A percentile compares a stretch with the other conserved stretches of the same genome.
Conservation (phyloP, 2,797 vertebrate genomes). For the Rhinogobio ventralis region DNA sequence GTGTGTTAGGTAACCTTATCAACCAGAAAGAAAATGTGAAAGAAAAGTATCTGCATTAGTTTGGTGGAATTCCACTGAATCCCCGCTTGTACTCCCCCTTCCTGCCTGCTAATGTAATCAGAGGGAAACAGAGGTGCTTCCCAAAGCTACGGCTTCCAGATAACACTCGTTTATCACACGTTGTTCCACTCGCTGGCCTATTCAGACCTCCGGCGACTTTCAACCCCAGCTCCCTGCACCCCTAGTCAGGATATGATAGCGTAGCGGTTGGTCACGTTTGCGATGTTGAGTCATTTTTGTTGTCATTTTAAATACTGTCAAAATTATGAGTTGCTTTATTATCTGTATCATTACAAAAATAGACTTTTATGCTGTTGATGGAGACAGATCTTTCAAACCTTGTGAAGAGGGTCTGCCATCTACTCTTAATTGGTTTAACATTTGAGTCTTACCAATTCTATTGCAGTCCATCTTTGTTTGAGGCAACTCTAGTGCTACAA, state of each 20-base stretch:
- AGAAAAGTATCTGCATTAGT: slow-evolving; percentile 65
- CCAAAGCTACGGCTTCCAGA: slow-evolving; percentile 75
- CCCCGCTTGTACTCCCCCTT: slow-evolving; percentile 74
- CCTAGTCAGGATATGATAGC: slow-evolving; percentile 44
- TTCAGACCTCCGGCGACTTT: slow-evolving; percentile 60
- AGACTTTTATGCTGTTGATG: background rate
- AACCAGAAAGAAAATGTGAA: slow-evolving; percentile 49
- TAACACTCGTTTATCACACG: slow-evolving; percentile 83
- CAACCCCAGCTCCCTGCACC: slow-evolving; percentile 54
- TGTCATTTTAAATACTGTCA: background rate
- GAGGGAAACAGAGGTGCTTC: slow-evolving; percentile 80
- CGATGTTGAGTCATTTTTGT: slow-evolving; percentile 14
- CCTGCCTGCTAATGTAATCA: slow-evolving; percentile 79
- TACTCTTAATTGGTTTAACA: background rate
- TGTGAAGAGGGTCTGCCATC: background rate
- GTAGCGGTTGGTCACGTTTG: slow-evolving; percentile 25
- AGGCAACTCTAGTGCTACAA: slow-evolving; percentile 49
- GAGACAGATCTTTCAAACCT: background rate
- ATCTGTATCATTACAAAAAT: background rate
- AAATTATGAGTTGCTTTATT: background rate
- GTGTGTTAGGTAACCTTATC: slow-evolving; percentile 67
- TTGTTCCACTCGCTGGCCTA: slow-evolving; percentile 65
- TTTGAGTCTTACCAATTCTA: slow-evolving; percentile 38
- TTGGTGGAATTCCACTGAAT: slow-evolving; percentile 77
- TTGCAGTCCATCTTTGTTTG: background rate